Evolutionary conservation across 2,888 invertebrate genomes (phyloP).

Genomic region (Neoascia interrupta): DNA sequence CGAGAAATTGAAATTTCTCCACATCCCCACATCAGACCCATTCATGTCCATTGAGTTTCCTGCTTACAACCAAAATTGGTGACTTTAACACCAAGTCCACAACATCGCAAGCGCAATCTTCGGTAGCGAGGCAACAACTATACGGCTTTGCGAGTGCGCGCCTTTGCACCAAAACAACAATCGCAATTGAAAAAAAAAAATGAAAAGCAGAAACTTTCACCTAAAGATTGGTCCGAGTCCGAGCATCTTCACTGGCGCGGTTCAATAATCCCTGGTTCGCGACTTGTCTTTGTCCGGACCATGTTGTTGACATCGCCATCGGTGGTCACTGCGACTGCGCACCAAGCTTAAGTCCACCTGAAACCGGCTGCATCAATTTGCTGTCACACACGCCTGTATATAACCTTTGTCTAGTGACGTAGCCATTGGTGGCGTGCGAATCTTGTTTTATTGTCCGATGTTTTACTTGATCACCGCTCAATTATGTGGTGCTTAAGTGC

Average conservation of each 20-base stretch:
- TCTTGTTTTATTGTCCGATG: constrained; percentile 48
- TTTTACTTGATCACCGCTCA: constrained; percentile 45
- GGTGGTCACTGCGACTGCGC: not conserved
- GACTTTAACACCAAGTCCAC: constrained; percentile 11
- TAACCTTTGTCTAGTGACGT: constrained; percentile 42
- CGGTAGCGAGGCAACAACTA: constrained; percentile 36
- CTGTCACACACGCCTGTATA: not conserved
- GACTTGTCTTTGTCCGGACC: constrained; percentile 12
- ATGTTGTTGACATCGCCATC: constrained; percentile 51
- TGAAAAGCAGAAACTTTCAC: constrained; percentile 58
- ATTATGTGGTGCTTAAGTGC: constrained; percentile 42
- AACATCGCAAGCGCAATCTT: no score
- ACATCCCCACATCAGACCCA: constrained; percentile 28
- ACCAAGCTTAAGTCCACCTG: constrained; percentile 2
- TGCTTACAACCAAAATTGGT: constrained; percentile 32
- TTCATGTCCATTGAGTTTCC: constrained; percentile 37
- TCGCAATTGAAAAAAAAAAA: no score
- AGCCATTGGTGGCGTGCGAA: constrained; percentile 13
- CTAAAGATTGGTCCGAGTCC: constrained; percentile 22
- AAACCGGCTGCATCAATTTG: constrained; percentile 19
- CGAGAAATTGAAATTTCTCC: constrained; percentile 50
- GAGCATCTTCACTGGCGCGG: constrained; percentile 64
- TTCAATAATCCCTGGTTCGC: constrained; percentile 53
- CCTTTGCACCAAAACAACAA: constrained; percentile 5
- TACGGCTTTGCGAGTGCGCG: constrained; percentile 29